Evolutionary conservation across 2,113 vertebrate species (phyloP), one percentile per base, ranked within the genome.

Genomic region (Suncus etruscus): DNA sequence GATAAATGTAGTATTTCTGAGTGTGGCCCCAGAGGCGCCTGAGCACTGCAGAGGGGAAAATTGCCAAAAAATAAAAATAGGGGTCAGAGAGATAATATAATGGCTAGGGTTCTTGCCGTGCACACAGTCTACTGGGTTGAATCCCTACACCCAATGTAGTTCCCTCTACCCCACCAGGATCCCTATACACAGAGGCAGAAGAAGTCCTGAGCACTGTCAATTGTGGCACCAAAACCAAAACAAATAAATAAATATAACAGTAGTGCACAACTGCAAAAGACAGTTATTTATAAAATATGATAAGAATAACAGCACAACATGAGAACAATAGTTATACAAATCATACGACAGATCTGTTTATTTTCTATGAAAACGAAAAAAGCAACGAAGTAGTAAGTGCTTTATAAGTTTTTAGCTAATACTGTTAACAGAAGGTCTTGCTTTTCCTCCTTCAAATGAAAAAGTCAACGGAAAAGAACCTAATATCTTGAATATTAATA

Each of bases 401-500:
- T 51, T 50, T 31, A 25, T 8, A 82, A 39, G 24, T 14, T 32
- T 39, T 82, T 31, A n/a, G 50, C 66, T 72, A 32, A 7, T 83
- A 80, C 31, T 68, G 50, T 68, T 51, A 81, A 78, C 16, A 88
- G 32, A 86, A 86, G n/a, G n/a, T 11, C n/a, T 8, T 32, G 51
- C 8, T 78, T 29, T 85, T 90, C 22, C n/a, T 92, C 27, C 50
- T 68, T 39, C 51, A 83, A 89, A 73, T 48, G 74, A 86, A 94
- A 63, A 24, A 73, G 5, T 73, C n/a, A 7, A 47, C 47, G 22
- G 12, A 22, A 66, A 16, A 20, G 76, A 88, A 25, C 5, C 48
- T 73, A 77, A 1, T 70, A 48, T 54, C 58, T 73, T 18, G 58
- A 54, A 69, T 88, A 79, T 24, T 50, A 80, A 32, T 66, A 47